Evolutionary conservation across 2,888 invertebrate genomes (phyloP), one percentile per base, ranked within the genome.

Genomic region (Amiota communis): DNA sequence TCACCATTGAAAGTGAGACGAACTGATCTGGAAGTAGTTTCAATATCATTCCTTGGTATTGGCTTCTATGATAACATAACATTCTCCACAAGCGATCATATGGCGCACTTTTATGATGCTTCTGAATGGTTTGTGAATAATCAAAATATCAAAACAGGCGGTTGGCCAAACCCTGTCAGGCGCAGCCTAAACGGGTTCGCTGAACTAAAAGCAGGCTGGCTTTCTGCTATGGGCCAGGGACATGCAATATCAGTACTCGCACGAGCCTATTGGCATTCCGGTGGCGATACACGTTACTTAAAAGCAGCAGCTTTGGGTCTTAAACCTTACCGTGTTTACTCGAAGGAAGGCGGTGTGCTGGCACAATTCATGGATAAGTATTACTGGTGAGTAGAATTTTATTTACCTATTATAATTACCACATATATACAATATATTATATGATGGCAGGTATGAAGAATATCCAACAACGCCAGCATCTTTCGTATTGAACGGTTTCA

Each of bases 161-260:
- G 98, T 76, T 99, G 98, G 97, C 93, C 96, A 67, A 96, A 97
- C 87, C 95, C 96, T 70, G 98, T 97, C 67, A 92, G 93, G 73
- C 91, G 97, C 86, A 94, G 92, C 90, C 92, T 94, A 80, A 91
- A 93, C 64, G 94, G 95, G 36, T 94, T 95, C 89, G 92, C 93
- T 9, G 94, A 95, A 80, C 92, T 98, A 67, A 91, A 92, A 80
- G 94, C 97, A 1, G 97, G 97, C 75, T 98, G 98, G 98, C 95
- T 97, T 89, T 98, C 98, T 0, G 97, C 98, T 0, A 99, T 99
- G 99, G 98, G 97, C 2, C 99, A 99, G 89, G 99, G 99, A 0
- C 99, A 99, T 90, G 97, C 95, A 36, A 95, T 99, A 81, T 98
- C 98, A 0, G 93, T 99, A n/a, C 91, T 99, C 70, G 93, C 97